These are phyloP conservation scores for Platyscapa corneri DNA, from an alignment of 1,140 invertebrate genomes.

Conservation along the genomic window DNA sequence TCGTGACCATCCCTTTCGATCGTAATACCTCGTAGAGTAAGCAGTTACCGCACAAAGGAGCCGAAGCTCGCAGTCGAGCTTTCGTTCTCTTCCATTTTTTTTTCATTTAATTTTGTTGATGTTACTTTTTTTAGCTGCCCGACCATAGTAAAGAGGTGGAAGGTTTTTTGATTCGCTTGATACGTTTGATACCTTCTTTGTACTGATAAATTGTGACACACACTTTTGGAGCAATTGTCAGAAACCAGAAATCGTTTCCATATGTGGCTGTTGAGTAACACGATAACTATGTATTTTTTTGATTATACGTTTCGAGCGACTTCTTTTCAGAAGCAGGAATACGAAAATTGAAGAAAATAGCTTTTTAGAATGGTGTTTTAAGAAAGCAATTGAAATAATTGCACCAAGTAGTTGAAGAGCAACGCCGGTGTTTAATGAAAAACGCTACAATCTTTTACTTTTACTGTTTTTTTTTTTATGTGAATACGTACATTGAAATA, in stretches of 20 bases:
- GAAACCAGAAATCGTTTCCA: neutral
- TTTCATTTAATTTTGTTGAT: neutral
- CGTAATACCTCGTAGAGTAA: neutral
- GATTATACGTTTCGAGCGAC: neutral
- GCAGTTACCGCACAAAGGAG: conserved; percentile 3
- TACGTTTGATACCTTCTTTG: neutral
- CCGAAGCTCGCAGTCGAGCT: conserved; percentile 7
- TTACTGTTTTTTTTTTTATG: no score
- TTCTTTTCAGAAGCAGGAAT: neutral
- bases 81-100: neutral
- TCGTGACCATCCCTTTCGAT: neutral
- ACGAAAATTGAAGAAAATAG: neutral
- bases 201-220: neutral
- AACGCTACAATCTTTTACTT: no score
- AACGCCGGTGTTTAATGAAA: no score
- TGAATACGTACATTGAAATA: no score
- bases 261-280: neutral
- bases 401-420: no score
- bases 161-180: neutral
- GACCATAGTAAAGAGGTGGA: neutral
- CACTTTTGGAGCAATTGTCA: neutral
- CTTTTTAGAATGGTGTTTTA: neutral
- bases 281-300: neutral
- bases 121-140: neutral
- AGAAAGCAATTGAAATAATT: neutral